phyloP scores from a whole-genome alignment of 2,113 vertebrate species.

The Tetraodon nigroviridis region DNA sequence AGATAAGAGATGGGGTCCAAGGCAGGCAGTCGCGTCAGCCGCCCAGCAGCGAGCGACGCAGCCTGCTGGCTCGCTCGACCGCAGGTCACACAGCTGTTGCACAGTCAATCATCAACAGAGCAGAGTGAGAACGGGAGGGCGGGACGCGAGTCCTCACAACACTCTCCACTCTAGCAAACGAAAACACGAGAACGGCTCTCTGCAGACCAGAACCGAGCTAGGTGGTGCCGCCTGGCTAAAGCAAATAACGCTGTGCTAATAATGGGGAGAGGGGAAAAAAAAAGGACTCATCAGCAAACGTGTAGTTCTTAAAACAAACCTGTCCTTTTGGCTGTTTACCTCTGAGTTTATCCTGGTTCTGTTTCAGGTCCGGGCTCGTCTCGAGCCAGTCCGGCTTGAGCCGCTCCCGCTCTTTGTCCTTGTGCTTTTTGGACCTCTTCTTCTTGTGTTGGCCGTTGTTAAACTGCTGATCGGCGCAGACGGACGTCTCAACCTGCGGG shows the following conservation, averaged over 20 bases:
- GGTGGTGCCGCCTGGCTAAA: background rate
- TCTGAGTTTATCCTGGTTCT: constrained; percentile 67
- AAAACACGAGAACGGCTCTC: constrained; percentile 11
- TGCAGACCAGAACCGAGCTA: background rate
- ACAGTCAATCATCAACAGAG: constrained; percentile 71
- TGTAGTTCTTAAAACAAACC: background rate
- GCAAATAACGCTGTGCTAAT: no score
- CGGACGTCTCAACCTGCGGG: constrained; percentile 42
- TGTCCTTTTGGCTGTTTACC: constrained; percentile 55
- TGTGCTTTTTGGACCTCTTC: constrained; percentile 78
- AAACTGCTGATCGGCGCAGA: constrained; percentile 59
- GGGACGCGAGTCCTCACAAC: constrained; percentile 7
- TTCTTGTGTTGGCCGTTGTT: constrained; percentile 68
- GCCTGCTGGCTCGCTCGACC: constrained; percentile 57
- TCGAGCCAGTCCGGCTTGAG: constrained; percentile 75
- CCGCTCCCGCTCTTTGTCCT: constrained; percentile 71
- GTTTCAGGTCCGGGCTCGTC: constrained; percentile 65
- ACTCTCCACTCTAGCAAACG: constrained; percentile 7
- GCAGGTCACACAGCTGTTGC: constrained; percentile 71
- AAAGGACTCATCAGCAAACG: no score
- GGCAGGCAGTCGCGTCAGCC: constrained; percentile 45
- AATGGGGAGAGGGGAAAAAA: background rate
- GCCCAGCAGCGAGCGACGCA: constrained; percentile 36
- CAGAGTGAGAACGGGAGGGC: constrained; percentile 8
- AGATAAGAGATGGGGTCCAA: constrained; percentile 52